phyloP scores from a whole-genome alignment of 2,888 invertebrate species.

The Andricus curvator region DNA sequence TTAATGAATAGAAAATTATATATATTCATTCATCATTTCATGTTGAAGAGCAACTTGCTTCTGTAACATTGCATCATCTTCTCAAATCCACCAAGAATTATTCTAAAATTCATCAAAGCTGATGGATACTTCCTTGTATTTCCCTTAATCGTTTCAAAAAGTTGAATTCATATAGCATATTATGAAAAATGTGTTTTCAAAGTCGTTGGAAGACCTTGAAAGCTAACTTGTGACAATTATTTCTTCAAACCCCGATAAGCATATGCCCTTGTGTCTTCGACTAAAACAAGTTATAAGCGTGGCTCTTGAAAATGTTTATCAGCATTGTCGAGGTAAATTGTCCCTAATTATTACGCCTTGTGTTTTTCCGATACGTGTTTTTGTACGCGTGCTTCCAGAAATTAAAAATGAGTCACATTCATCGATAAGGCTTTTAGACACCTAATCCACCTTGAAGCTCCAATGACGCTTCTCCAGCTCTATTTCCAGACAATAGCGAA shows the following conservation, averaged over 20 bases:
- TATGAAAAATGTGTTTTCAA: background rate
- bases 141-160: background rate
- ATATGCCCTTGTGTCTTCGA: background rate
- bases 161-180: background rate
- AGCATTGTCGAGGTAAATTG: background rate
- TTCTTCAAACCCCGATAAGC: background rate
- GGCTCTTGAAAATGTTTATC: background rate
- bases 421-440: background rate
- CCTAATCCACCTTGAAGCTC: background rate
- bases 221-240: background rate
- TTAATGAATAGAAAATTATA: no score
- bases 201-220: background rate
- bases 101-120: no score
- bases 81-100: no score
- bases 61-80: no score
- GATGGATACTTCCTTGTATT: no score
- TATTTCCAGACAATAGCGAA: background rate
- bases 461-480: background rate
- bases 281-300: background rate
- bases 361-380: background rate
- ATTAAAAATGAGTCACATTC: slow-evolving; percentile 2
- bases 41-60: no score
- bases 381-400: background rate
- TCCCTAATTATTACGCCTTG: background rate
- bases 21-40: no score